These are phyloP conservation scores for Campylomormyrus numenius DNA, from an alignment of 2,113 vertebrate genomes.

Conservation along the genomic window DNA sequence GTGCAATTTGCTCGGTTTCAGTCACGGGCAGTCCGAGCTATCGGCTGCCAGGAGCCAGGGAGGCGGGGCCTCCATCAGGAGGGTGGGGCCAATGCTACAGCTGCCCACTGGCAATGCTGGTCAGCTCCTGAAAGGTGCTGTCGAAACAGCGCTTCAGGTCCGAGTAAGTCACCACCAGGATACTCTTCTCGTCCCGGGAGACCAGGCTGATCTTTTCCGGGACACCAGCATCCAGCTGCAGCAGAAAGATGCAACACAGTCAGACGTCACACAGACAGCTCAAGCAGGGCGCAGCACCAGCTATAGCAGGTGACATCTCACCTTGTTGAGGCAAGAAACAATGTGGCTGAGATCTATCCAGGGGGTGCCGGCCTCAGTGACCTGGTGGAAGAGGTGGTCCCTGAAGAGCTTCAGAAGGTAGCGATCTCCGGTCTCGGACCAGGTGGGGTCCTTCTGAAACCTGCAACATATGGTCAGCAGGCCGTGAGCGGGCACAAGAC, in stretches of 20 bases:
- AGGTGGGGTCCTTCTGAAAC: constrained; percentile 14
- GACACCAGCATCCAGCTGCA: constrained; percentile 92
- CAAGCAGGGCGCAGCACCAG: neutral
- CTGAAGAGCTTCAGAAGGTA: constrained; percentile 60
- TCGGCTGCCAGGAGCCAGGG: constrained; percentile 61
- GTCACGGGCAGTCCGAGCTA: constrained; percentile 52
- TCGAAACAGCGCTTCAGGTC: constrained; percentile 99
- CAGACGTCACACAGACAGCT: neutral
- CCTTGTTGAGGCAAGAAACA: constrained; percentile 99
- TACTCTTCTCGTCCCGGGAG: constrained; percentile 96
- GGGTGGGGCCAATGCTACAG: constrained; percentile 42
- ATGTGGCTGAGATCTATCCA: constrained; percentile 99
- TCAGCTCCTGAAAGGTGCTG: constrained; percentile 98
- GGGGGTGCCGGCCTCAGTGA: constrained; percentile 91
- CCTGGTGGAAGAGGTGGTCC: constrained; percentile 98
- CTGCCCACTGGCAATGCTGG: constrained; percentile 84
- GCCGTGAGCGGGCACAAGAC: neutral
- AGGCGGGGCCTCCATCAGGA: constrained; percentile 69
- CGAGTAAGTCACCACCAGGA: constrained; percentile 96
- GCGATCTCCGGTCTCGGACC: constrained; percentile 14
- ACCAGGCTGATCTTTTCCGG: constrained; percentile 98
- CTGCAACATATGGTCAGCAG: neutral
- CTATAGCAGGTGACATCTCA: constrained; percentile 45
- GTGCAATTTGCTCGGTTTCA: constrained; percentile 85
- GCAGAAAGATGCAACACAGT: constrained; percentile 40